phyloP scores from a whole-genome alignment of 2,888 invertebrate genomes.

The Lypha dubia region DNA sequence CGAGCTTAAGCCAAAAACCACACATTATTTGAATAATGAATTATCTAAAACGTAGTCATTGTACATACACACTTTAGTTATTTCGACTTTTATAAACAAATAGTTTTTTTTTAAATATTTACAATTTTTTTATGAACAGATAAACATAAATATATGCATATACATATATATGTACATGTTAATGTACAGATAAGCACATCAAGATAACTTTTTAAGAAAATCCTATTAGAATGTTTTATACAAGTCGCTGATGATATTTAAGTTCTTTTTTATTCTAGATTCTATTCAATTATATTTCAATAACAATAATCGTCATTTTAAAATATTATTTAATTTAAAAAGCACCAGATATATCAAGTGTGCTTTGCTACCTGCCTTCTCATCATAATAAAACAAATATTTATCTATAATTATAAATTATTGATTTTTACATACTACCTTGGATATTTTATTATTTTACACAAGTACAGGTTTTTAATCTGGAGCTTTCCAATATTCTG shows the following conservation, averaged over 20 bases:
- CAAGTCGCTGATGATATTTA: not conserved
- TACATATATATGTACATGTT: not conserved
- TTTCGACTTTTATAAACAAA: not conserved
- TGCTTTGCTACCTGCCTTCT: no score
- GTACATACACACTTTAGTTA: no score
- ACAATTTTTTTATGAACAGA: not conserved
- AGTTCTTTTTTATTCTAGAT: not conserved
- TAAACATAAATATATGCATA: not conserved
- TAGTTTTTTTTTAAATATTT: not conserved
- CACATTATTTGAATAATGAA: not conserved
- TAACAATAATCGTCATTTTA: slow-evolving; percentile 14
- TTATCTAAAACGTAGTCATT: not conserved
- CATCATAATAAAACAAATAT: no score
- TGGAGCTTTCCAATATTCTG: no score
- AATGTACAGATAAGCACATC: not conserved
- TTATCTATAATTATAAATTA: no score
- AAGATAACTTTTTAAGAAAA: not conserved
- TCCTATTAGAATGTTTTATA: not conserved
- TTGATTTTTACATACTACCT: no score
- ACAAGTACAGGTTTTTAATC: no score
- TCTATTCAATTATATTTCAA: slow-evolving; percentile 3
- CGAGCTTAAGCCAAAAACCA: not conserved
- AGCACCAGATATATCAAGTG: no score
- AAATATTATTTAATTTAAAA: slow-evolving; percentile 14
- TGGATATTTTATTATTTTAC: no score